Evolutionary conservation across 2,113 vertebrate species (phyloP).

Genomic region (Parus major): DNA sequence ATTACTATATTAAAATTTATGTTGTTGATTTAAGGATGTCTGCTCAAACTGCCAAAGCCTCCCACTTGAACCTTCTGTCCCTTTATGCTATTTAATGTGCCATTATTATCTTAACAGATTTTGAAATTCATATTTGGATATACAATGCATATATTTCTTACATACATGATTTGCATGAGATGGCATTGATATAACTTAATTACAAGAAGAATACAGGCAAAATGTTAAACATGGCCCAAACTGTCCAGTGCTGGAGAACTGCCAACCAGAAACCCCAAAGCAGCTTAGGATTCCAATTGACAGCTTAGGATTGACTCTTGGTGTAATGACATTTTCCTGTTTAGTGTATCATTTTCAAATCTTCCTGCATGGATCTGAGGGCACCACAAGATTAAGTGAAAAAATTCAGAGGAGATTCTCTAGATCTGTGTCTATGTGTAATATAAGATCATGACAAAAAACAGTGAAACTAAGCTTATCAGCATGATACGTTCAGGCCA

Average conservation of each 20-base stretch:
- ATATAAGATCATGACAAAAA: fast-evolving
- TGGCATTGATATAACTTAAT: constrained; percentile 19
- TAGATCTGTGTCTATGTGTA: neutral
- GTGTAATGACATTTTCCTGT: neutral
- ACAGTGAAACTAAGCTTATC: neutral
- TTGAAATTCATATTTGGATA: neutral
- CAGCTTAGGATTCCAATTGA: neutral
- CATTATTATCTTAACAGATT: neutral
- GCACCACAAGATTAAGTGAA: neutral
- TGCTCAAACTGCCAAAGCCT: constrained; percentile 38
- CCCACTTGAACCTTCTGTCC: constrained; percentile 43
- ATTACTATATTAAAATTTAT: constrained; percentile 59
- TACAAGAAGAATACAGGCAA: neutral
- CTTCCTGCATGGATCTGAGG: neutral
- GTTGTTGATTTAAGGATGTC: constrained; percentile 41
- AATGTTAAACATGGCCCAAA: neutral
- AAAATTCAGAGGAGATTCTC: neutral
- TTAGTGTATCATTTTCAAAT: neutral
- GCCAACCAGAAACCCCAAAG: neutral
- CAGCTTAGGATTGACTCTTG: neutral
- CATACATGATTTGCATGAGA: neutral
- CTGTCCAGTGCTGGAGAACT: neutral
- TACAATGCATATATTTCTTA: neutral
- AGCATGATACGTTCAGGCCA: neutral
- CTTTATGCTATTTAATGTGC: constrained; percentile 16